These are phyloP conservation scores for Callithrix jacchus DNA, from an alignment of 2,113 vertebrate genomes.

Conservation along the genomic window DNA sequence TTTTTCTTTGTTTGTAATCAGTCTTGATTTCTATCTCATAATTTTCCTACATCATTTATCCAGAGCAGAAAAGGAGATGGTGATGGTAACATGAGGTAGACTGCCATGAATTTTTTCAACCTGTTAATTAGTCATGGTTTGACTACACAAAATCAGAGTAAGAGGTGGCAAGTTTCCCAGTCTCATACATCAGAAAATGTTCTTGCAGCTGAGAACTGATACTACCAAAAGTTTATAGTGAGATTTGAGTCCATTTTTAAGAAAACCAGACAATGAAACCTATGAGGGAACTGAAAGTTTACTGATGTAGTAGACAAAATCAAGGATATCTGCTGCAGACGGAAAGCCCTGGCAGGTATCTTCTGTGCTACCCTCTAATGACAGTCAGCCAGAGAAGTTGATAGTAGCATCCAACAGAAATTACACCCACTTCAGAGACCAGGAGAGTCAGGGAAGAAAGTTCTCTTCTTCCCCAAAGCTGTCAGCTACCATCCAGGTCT, in stretches of 20 bases:
- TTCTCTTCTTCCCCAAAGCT: not conserved
- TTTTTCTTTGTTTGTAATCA: not conserved
- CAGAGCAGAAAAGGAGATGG: not conserved
- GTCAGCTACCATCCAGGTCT: not conserved
- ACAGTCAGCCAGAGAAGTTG: not conserved
- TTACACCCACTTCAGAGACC: not conserved
- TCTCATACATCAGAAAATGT: not conserved
- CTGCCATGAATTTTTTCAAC: not conserved
- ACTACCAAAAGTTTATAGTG: not conserved
- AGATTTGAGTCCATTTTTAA: not conserved
- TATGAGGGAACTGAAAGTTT: not conserved
- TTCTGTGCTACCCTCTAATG: not conserved
- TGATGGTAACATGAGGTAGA: not conserved
- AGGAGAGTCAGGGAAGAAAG: not conserved
- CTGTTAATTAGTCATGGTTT: not conserved
- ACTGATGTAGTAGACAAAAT: not conserved
- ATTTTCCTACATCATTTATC: not conserved
- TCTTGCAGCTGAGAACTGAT: not conserved
- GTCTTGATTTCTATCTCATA: not conserved
- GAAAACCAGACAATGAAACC: not conserved
- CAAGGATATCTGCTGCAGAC: not conserved
- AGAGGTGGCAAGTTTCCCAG: not conserved
- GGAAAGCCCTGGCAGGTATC: not conserved
- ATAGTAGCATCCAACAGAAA: not conserved
- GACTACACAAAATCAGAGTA: not conserved